phyloP scores from a whole-genome alignment of 1,140 invertebrate genomes.

The Danaus melanippus region DNA sequence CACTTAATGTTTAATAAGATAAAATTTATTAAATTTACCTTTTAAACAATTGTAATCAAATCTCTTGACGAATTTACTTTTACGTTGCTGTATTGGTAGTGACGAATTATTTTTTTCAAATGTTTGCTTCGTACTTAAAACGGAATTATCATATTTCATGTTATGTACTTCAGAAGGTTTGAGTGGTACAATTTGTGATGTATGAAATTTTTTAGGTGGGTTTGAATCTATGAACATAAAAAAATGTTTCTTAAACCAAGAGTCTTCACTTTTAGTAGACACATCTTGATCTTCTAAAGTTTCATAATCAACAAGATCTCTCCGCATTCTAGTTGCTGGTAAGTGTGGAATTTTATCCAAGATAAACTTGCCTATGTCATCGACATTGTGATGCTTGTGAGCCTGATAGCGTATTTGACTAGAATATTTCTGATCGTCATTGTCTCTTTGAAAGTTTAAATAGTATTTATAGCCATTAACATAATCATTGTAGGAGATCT shows the following conservation, averaged over 20 bases:
- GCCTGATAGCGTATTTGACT: conserved; percentile 53
- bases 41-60: no score
- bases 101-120: no score
- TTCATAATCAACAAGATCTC: conserved; percentile 42
- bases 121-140: no score
- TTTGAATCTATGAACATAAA: conserved; percentile 48
- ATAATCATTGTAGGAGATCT: conserved; percentile 50
- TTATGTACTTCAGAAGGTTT: conserved; percentile 20
- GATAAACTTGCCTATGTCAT: conserved; percentile 63
- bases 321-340: conserved; percentile 24
- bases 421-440: conserved; percentile 43
- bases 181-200: conserved; percentile 37
- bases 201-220: conserved; percentile 47
- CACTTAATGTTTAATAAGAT: no score
- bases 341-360: conserved; percentile 46
- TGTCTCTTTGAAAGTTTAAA: conserved; percentile 51
- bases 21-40: no score
- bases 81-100: no score
- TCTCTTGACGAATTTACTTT: no score
- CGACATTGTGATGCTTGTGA: conserved; percentile 56
- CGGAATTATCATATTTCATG: conserved; percentile 5
- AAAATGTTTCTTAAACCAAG: conserved; percentile 61
- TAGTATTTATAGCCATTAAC: conserved; percentile 60
- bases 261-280: conserved; percentile 52
- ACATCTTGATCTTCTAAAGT: conserved; percentile 50